Conservation (phyloP, 92 coral and sea anemone genomes). For the Palythoa grandis region DNA sequence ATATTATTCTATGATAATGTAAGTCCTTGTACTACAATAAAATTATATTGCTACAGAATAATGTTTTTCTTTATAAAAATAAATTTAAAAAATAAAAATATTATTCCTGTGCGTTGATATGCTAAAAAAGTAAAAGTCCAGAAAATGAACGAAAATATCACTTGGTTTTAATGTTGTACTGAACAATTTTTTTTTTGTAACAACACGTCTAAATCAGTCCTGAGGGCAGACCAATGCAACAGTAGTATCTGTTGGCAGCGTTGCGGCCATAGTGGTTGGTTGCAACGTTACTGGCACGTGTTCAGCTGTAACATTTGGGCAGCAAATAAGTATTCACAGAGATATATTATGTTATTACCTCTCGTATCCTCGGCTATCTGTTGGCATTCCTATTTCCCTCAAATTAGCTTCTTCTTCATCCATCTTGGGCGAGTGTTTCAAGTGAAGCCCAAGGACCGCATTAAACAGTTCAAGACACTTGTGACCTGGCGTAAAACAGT, state of each 20-base stretch:
- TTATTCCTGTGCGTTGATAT: no score
- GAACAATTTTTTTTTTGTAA: no score
- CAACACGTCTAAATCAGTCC: no score
- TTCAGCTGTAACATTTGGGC: neutral
- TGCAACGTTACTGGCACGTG: neutral
- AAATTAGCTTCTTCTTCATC: constrained; percentile 22
- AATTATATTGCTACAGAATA: no score
- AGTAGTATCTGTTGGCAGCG: neutral
- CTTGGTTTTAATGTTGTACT: no score
- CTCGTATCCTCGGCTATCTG: constrained; percentile 52
- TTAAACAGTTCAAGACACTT: constrained; percentile 88
- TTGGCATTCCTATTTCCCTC: constrained; percentile 50
- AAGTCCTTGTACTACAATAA: no score
- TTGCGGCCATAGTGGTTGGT: neutral
- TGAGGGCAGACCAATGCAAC: neutral
- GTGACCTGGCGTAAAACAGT: constrained; percentile 57
- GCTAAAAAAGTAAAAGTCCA: no score
- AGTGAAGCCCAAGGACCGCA: constrained; percentile 77
- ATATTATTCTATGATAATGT: no score
- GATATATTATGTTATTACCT: constrained; percentile 20
- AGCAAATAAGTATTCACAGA: no score
- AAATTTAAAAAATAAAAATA: no score
- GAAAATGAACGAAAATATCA: no score
- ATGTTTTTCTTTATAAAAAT: no score
- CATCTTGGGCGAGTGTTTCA: constrained; percentile 41